phyloP scores from a whole-genome alignment of 2,888 invertebrate genomes.

The Halictus ligatus region DNA sequence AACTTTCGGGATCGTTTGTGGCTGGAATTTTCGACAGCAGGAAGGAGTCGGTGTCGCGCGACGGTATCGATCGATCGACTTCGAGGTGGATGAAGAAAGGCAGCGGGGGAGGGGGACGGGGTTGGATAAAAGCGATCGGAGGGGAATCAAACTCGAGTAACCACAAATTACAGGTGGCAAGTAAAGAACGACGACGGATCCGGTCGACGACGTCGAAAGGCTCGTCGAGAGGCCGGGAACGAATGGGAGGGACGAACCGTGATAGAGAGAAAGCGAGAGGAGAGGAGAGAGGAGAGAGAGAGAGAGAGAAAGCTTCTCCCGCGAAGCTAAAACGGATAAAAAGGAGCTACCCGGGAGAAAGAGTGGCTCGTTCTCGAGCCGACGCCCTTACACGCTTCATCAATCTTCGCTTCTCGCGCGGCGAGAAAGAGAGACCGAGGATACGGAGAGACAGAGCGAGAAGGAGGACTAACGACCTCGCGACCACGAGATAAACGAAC shows the following conservation, averaged over 20 bases:
- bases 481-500: conserved; percentile 67
- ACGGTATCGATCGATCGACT: conserved; percentile 38
- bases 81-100: not conserved
- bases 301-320: not conserved
- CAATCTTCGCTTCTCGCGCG: conserved; percentile 70
- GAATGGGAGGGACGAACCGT: conserved; percentile 7
- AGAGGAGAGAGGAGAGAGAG: not conserved
- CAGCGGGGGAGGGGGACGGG: not conserved
- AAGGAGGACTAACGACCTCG: conserved; percentile 68
- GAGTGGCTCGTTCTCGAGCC: conserved; percentile 45
- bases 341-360: conserved; percentile 11
- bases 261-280: not conserved
- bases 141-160: conserved; percentile 52
- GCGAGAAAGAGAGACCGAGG: not conserved
- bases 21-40: not conserved
- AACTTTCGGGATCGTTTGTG: not conserved
- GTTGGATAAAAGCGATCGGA: conserved; percentile 39
- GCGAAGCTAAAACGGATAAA: conserved; percentile 34
- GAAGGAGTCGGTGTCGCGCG: conserved; percentile 27
- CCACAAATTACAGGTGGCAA: conserved; percentile 59
- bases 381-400: conserved; percentile 68
- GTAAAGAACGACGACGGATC: conserved; percentile 45
- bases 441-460: conserved; percentile 22
- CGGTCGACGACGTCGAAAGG: conserved; percentile 40
- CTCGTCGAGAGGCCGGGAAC: conserved; percentile 37